phyloP scores from a whole-genome alignment of 1,140 invertebrate species.

The Dryas iulia region DNA sequence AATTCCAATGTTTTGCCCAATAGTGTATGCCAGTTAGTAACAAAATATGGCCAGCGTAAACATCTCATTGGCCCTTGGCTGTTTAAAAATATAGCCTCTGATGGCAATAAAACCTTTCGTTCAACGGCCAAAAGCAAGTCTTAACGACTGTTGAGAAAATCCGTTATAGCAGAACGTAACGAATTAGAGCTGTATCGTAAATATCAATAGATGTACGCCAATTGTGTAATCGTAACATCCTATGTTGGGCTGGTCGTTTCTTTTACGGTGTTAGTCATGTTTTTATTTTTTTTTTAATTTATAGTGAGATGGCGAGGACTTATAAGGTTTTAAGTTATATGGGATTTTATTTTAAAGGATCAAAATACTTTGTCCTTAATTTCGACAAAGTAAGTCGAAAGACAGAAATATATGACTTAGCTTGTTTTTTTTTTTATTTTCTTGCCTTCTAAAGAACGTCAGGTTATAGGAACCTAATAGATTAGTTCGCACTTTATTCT shows the following conservation, averaged over 20 bases:
- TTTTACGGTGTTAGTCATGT: neutral
- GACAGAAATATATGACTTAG: too few relatives aligned
- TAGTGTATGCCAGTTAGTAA: constrained; percentile 40
- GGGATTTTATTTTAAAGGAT: too few relatives aligned
- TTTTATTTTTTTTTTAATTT: too few relatives aligned
- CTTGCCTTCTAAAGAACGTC: too few relatives aligned
- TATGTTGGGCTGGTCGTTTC: neutral
- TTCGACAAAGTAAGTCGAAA: too few relatives aligned
- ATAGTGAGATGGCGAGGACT: too few relatives aligned
- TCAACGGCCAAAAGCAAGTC: neutral
- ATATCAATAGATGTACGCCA: neutral
- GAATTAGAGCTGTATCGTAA: neutral
- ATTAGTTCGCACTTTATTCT: too few relatives aligned
- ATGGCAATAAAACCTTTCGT: constrained; percentile 9
- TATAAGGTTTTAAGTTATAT: too few relatives aligned
- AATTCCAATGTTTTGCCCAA: constrained; percentile 46
- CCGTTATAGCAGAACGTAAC: neutral
- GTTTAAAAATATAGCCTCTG: constrained; percentile 25
- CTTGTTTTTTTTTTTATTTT: too few relatives aligned
- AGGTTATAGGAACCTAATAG: too few relatives aligned
- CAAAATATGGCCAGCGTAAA: constrained; percentile 33
- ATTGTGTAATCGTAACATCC: neutral
- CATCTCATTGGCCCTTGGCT: constrained; percentile 23
- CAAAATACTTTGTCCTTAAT: too few relatives aligned
- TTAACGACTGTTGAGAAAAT: neutral